Conservation (phyloP, 2,797 vertebrate genomes). For the Simalia tracyae region DNA sequence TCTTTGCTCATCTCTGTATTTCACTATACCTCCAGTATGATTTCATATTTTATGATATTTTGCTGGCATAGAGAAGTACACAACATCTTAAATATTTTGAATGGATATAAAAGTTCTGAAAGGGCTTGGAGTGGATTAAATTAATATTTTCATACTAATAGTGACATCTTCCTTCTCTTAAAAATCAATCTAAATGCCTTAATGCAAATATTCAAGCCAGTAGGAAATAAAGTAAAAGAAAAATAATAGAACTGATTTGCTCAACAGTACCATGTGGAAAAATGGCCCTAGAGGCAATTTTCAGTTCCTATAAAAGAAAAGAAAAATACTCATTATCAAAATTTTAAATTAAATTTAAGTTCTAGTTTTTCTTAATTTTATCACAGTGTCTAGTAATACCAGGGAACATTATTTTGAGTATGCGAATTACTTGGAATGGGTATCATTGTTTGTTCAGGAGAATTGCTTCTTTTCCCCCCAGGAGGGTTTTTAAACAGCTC, state of each 20-base stretch:
- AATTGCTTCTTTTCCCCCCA: slow-evolving; percentile 45
- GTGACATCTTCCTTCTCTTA: slow-evolving; percentile 36
- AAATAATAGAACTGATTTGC: fast-evolving
- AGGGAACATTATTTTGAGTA: slow-evolving; percentile 35
- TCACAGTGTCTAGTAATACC: slow-evolving; percentile 15
- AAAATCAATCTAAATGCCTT: slow-evolving; percentile 29
- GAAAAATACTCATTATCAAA: slow-evolving; percentile 22
- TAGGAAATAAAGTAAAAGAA: neutral
- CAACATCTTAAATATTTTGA: neutral
- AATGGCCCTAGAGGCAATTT: neutral
- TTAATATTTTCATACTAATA: neutral
- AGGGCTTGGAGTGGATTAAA: neutral
- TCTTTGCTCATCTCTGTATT: neutral
- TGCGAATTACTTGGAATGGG: slow-evolving; percentile 21
- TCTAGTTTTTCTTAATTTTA: slow-evolving; percentile 21
- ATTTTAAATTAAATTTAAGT: slow-evolving; percentile 9
- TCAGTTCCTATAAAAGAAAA: slow-evolving; percentile 25
- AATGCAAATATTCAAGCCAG: slow-evolving; percentile 15
- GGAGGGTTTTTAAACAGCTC: slow-evolving; percentile 37
- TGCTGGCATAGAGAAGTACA: neutral
- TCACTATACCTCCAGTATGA: neutral
- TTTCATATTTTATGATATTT: neutral
- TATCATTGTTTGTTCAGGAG: slow-evolving; percentile 43
- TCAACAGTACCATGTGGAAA: slow-evolving; percentile 36
- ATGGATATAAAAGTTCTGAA: neutral